Evolutionary conservation across 2,113 vertebrate species (phyloP).

Genomic region (Macquaria ambigua): DNA sequence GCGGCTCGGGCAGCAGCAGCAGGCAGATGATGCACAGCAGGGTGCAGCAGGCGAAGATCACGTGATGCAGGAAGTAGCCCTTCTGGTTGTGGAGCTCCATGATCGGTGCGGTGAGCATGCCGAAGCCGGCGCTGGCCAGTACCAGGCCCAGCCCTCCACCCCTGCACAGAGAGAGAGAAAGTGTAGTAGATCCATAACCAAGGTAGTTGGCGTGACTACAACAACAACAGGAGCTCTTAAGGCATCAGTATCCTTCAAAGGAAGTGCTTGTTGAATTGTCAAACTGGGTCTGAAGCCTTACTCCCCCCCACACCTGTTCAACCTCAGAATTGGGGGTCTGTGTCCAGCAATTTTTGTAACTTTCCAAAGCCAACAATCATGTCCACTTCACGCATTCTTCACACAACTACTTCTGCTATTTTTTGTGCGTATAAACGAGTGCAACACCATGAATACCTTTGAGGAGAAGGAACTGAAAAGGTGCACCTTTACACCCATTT

Average conservation of each 20-base stretch:
- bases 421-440: too few species aligned
- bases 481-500: not conserved
- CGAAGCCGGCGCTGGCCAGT: slow-evolving; percentile 95
- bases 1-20: slow-evolving; percentile 94
- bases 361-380: too few species aligned
- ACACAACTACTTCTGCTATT: too few species aligned
- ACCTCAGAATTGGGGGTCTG: too few species aligned
- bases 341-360: too few species aligned
- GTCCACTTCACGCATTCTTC: too few species aligned
- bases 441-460: too few species aligned
- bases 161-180: slow-evolving; percentile 77
- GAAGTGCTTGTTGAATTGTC: not conserved
- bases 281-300: not conserved
- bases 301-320: not conserved
- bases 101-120: slow-evolving; percentile 96
- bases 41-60: slow-evolving; percentile 98
- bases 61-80: slow-evolving; percentile 97
- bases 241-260: not conserved
- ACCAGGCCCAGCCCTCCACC: slow-evolving; percentile 95
- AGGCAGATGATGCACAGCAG: slow-evolving; percentile 99
- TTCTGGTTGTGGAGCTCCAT: slow-evolving; percentile 99
- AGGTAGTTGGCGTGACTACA: not conserved
- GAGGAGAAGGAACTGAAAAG: not conserved
- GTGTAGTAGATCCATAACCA: not conserved
- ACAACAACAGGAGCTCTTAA: not conserved